Percentiles rank a stretch among this genome's conserved stretches.
These are phyloP conservation scores for Hormaphis cornu DNA, from an alignment of 1,140 invertebrate genomes.

Conservation along the genomic window DNA sequence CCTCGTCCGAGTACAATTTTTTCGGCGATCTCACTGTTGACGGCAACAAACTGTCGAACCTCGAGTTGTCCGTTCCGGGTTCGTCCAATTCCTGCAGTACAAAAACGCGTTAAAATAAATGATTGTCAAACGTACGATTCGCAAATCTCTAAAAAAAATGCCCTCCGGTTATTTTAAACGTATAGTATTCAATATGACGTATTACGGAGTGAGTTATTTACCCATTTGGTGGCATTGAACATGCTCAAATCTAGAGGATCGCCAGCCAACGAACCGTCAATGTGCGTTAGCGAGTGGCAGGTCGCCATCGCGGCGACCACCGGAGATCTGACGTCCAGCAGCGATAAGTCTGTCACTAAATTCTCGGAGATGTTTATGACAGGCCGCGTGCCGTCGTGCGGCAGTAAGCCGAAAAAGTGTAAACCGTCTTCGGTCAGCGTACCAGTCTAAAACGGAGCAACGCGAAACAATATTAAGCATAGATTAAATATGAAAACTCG, in stretches of 20 bases:
- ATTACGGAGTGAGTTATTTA: too few relatives aligned
- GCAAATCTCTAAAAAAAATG: too few relatives aligned
- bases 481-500: too few relatives aligned
- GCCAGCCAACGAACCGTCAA: slow-evolving; percentile 63
- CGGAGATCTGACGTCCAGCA: slow-evolving; percentile 44
- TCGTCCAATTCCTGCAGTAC: slow-evolving; percentile 63
- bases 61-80: slow-evolving; percentile 64
- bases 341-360: slow-evolving; percentile 50
- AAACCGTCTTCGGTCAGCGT: slow-evolving; percentile 90
- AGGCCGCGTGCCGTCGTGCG: slow-evolving; percentile 55
- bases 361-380: slow-evolving; percentile 52
- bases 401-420: slow-evolving; percentile 79
- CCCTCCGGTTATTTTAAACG: not conserved
- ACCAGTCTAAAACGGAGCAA: slow-evolving; percentile 57
- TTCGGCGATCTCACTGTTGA: slow-evolving; percentile 65
- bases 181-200: not conserved
- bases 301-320: slow-evolving; percentile 55
- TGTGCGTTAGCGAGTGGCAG: slow-evolving; percentile 73
- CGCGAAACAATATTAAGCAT: slow-evolving; percentile 43
- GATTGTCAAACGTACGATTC: too few relatives aligned
- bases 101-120: not conserved
- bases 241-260: slow-evolving; percentile 80
- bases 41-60: slow-evolving; percentile 76
- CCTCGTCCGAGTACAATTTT: slow-evolving; percentile 4
- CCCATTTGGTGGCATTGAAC: slow-evolving; percentile 75